These are phyloP conservation scores for Spisula subtruncata DNA, from an alignment of 2,888 invertebrate species.

Conservation along the genomic window DNA sequence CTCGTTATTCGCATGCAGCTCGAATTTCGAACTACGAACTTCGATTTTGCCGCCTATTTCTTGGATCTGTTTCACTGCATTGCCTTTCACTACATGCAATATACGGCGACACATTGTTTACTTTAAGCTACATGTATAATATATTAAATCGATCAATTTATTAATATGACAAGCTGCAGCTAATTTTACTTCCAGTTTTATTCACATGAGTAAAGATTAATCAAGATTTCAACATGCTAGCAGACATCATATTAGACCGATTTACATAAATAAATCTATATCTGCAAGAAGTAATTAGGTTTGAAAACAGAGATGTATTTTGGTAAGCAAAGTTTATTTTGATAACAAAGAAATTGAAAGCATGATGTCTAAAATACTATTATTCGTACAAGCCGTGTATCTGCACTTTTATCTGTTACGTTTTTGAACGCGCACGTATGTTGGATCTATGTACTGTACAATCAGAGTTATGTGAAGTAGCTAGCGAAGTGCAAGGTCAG, in stretches of 20 bases:
- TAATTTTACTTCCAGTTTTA: not conserved
- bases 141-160: no score
- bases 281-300: not conserved
- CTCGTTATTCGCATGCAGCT: no score
- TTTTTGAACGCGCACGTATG: not conserved
- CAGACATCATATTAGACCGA: not conserved
- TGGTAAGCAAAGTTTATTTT: not conserved
- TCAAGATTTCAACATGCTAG: not conserved
- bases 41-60: no score
- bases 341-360: not conserved
- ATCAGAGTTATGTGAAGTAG: no score
- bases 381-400: not conserved
- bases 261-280: not conserved
- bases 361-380: not conserved
- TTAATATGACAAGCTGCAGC: no score
- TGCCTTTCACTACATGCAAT: no score
- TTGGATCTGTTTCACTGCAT: no score
- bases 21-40: no score
- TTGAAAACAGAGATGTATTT: not conserved
- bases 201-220: not conserved
- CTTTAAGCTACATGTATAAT: no score
- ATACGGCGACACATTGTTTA: no score
- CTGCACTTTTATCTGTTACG: not conserved
- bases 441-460: no score
- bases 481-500: no score